Evolutionary conservation across 2,888 invertebrate genomes (phyloP), one percentile per base, ranked within the genome.

Genomic region (Amaurobius ferox): DNA sequence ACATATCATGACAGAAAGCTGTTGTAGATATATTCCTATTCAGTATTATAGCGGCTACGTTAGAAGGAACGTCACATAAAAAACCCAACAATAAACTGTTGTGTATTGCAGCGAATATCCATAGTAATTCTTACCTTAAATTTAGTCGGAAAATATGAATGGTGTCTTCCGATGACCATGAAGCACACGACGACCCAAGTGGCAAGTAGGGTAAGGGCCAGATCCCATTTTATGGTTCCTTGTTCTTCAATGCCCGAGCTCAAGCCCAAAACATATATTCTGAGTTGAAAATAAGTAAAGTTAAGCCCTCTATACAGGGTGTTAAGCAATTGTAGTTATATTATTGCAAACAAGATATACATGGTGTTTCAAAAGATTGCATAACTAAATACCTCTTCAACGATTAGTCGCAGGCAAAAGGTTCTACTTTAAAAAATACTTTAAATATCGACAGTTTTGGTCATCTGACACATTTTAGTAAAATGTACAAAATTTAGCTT

Each of bases 171-270:
- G 16, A 64, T 7, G 1, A 29, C 64, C 13, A 29, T 90, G 6
- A 90, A 80, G 87, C 90, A 90, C 11, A 90, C 90, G 30, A 90
- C 88, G 40, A 89, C 70, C 91, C 90, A 91, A 26, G 90, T 89
- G 5, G 89, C 67, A 11, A 90, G 88, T 2, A 91, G 88, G 39
- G 89, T 90, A 13, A 90, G 66, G n/a, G 89, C 89, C 48, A 91
- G 86, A 62, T 89, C 89, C 89, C 90, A 90, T 73, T 90, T 89
- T 40, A 90, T 86, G 1, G 73, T 79, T 5, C 90, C 90, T 13
- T 90, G 64, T 23, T 90, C 88, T 3, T 77, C 81, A 9, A 90
- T 79, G 13, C 89, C 90, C n/a, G 55, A 19, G 5, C 88, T 86
- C 76, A 90, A 48, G 78, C 88, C 68, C 88, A 89, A 76, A 5